A percentile compares a stretch with the other conserved stretches of the same genome.
Evolutionary conservation across 1,140 invertebrate species (phyloP).

Genomic region (Lordiphosa clarofinis): DNA sequence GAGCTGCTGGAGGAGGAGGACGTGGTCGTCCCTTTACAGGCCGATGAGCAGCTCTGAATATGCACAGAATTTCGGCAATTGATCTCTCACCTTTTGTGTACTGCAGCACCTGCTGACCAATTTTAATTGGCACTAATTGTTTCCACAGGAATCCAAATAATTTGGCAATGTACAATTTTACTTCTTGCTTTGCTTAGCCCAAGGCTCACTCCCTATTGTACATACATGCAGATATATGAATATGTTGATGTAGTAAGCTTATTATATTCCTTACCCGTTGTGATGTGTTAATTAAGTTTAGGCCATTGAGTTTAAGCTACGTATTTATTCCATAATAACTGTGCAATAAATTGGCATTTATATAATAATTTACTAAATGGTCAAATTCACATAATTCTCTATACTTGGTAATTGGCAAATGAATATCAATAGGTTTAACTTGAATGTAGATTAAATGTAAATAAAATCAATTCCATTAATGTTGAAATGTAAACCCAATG

Average conservation of each 20-base stretch:
- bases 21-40: slow-evolving; percentile 36
- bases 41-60: slow-evolving; percentile 71
- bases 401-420: slow-evolving; percentile 2
- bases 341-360: slow-evolving; percentile 31
- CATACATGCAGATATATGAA: background rate
- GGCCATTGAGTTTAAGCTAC: slow-evolving; percentile 17
- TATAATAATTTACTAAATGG: background rate
- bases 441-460: slow-evolving; percentile 21
- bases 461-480: slow-evolving; percentile 41
- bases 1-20: slow-evolving; percentile 66
- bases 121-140: slow-evolving; percentile 42
- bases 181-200: slow-evolving; percentile 1
- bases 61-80: slow-evolving; percentile 29
- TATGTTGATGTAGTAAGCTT: slow-evolving; percentile 12
- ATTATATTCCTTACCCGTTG: slow-evolving; percentile 15
- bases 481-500: slow-evolving; percentile 11
- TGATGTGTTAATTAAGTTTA: slow-evolving; percentile 43
- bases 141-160: slow-evolving; percentile 1
- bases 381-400: slow-evolving; percentile 1
- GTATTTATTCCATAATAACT: background rate
- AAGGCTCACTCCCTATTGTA: slow-evolving; percentile 13
- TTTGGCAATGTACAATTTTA: background rate
- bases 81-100: slow-evolving; percentile 44
- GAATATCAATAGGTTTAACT: slow-evolving; percentile 34
- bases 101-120: slow-evolving; percentile 10